Conservation (phyloP, 2,113 vertebrate species). For the Brachyhypopomus gauderio region DNA sequence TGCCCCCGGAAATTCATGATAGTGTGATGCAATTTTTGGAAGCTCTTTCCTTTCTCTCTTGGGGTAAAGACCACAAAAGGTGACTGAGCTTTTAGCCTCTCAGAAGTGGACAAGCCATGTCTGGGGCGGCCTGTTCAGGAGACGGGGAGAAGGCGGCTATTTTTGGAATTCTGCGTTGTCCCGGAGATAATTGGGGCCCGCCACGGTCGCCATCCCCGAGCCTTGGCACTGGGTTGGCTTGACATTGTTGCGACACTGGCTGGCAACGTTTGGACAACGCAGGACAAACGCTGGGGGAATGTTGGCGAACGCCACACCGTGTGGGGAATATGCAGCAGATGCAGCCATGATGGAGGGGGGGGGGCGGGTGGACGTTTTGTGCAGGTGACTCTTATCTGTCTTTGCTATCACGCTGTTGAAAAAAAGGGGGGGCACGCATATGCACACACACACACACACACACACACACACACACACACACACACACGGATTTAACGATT, state of each 20-base stretch:
- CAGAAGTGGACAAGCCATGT: slow-evolving; percentile 24
- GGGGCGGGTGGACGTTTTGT: slow-evolving; percentile 47
- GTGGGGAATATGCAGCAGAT: slow-evolving; percentile 30
- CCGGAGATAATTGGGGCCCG: slow-evolving; percentile 58
- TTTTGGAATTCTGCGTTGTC: slow-evolving; percentile 59
- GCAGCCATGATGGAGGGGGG: slow-evolving; percentile 34
- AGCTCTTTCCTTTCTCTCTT: slow-evolving; percentile 56
- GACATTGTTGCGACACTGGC: slow-evolving; percentile 54
- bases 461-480: background rate
- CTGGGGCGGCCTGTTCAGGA: slow-evolving; percentile 8
- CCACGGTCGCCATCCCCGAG: slow-evolving; percentile 44
- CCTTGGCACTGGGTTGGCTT: slow-evolving; percentile 54
- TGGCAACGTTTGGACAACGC: slow-evolving; percentile 51
- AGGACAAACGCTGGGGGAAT: slow-evolving; percentile 47
- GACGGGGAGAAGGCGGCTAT: slow-evolving; percentile 48
- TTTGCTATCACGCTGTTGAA: slow-evolving; percentile 52
- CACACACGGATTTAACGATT: slow-evolving; percentile 60
- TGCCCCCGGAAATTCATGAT: slow-evolving; percentile 73
- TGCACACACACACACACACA: background rate
- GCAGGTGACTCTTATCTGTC: slow-evolving; percentile 55
- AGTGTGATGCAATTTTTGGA: slow-evolving; percentile 66
- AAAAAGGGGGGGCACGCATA: slow-evolving; percentile 9
- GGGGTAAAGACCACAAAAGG: slow-evolving; percentile 47
- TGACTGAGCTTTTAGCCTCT: slow-evolving; percentile 31
- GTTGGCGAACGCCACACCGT: slow-evolving; percentile 40